phyloP scores from a whole-genome alignment of 2,888 invertebrate species.

The Coremacera marginata region DNA sequence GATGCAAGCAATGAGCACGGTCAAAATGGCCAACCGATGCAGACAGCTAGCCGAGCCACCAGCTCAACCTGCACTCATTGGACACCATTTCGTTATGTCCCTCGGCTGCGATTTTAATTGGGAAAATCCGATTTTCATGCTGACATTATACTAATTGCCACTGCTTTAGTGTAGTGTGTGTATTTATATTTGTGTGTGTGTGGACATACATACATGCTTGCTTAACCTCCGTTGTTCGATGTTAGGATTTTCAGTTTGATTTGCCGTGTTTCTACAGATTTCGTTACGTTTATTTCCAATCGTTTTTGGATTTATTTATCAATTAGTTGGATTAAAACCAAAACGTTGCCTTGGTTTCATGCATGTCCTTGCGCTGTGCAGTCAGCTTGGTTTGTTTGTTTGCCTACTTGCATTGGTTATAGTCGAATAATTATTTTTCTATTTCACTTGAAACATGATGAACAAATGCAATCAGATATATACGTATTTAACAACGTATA shows the following conservation, averaged over 20 bases:
- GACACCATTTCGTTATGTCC: neutral
- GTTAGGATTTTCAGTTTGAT: neutral
- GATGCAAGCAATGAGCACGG: no score
- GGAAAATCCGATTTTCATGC: slow-evolving; percentile 30
- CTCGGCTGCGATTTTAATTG: slow-evolving; percentile 28
- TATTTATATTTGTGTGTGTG: neutral
- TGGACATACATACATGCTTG: slow-evolving; percentile 3
- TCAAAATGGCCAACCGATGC: neutral
- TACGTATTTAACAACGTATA: no score
- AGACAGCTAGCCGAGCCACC: neutral
- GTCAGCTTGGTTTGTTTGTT: no score
- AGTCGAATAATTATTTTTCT: no score
- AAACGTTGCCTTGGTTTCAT: neutral
- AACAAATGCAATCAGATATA: no score
- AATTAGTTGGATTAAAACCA: slow-evolving; percentile 16
- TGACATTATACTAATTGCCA: slow-evolving; percentile 26
- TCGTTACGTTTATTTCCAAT: neutral
- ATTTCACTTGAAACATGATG: no score
- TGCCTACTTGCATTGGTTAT: no score
- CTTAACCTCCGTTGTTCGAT: slow-evolving; percentile 5
- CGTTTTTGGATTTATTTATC: slow-evolving; percentile 8
- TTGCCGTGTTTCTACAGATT: neutral
- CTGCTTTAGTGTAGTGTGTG: slow-evolving; percentile 25
- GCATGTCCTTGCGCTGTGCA: neutral
- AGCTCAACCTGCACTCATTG: neutral